Evolutionary conservation across 2,888 invertebrate species (phyloP).

Genomic region (Bruchidius siliquastri): DNA sequence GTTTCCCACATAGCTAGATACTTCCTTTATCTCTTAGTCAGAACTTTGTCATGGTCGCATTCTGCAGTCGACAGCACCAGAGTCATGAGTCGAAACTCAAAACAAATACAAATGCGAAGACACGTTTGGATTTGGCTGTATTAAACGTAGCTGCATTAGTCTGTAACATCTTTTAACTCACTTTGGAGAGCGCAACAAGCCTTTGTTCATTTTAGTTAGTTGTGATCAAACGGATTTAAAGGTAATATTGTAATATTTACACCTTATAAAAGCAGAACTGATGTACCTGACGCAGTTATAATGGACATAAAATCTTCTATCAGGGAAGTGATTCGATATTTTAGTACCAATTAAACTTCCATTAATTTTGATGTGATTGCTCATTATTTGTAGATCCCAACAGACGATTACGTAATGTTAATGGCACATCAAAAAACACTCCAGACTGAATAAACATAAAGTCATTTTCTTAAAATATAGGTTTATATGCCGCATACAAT

Average conservation of each 20-base stretch:
- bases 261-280: too few relatives aligned
- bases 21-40: background rate
- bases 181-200: too few relatives aligned
- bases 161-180: too few relatives aligned
- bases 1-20: background rate
- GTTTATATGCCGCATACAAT: background rate
- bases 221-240: too few relatives aligned
- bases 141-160: too few relatives aligned
- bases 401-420: background rate
- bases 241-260: too few relatives aligned
- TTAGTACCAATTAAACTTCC: background rate
- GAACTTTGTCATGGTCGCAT: background rate
- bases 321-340: background rate
- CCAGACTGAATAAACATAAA: background rate
- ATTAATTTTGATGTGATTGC: background rate
- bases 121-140: background rate
- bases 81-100: background rate
- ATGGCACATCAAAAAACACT: background rate
- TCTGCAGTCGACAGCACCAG: background rate
- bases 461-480: background rate
- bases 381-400: background rate
- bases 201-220: too few relatives aligned
- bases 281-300: too few relatives aligned
- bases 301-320: background rate
- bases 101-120: background rate